Conservation (phyloP, 2,113 vertebrate species). For the Albula glossodonta region DNA sequence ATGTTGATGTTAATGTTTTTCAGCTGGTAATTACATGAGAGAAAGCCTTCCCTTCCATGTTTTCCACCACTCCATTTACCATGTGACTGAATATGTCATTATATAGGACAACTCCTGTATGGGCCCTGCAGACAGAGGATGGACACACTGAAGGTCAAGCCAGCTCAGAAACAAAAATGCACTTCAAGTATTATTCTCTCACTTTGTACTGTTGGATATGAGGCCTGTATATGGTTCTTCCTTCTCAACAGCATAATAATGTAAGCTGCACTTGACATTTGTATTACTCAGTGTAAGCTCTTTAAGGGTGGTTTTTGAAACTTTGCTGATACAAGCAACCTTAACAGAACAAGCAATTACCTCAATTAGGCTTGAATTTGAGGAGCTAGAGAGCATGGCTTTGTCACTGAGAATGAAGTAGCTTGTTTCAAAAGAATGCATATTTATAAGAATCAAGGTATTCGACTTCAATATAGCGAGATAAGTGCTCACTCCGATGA, state of each 20-base stretch:
- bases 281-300: neutral
- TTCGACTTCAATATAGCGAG: neutral
- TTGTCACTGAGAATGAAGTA: neutral
- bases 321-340: neutral
- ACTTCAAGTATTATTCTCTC: too few species aligned
- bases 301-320: neutral
- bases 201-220: too few species aligned
- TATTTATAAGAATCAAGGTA: neutral
- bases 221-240: too few species aligned
- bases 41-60: neutral
- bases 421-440: neutral
- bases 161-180: neutral
- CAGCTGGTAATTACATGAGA: neutral
- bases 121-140: neutral
- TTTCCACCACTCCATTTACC: neutral
- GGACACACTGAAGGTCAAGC: conserved; percentile 31
- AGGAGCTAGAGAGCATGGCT: neutral
- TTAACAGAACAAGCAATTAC: neutral
- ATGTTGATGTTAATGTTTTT: neutral
- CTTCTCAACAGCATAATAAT: too few species aligned
- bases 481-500: too few species aligned
- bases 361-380: neutral
- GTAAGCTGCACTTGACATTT: neutral
- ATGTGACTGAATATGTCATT: neutral
- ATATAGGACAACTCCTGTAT: neutral